Base-by-base conservation (phyloP, 2,888 invertebrate genomes). In the Drosophila niveifrons region DNA sequence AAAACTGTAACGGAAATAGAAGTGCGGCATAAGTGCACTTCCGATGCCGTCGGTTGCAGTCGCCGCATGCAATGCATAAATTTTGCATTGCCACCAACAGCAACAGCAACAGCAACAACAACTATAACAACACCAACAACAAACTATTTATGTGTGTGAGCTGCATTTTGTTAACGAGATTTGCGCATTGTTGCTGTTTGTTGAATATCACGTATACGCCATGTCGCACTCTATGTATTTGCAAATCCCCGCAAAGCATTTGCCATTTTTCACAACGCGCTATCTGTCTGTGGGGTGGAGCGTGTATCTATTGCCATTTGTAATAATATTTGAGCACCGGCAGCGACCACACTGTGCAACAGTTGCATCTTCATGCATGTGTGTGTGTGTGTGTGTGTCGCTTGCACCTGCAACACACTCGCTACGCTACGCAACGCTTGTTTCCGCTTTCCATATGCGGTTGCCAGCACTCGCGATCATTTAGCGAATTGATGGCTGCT, bases 11-110 rank as follows among this genome's bases (percentile, higher is more conserved):
- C 88, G 88, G 82, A 82, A 88, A 82, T 82, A 88, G 82, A 84
- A 84, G 88, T 82, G 88, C 74, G 78, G 88, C 85, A 81, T 81
- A 88, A 84, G 82, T 81, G 88, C 72, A 84, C 78, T 81, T 82
- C 88, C 88, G 88, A 68, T 78, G 58, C 56, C 58, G 58, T 52
- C 58, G 66, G 50, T 65, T 66, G 63, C 66, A 66, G 55, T 71
- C 50, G 53, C 65, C 68, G 59, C 77, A 76, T 63, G 66, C 66
- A 64, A 63, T 48, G 72, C 73, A 66, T 77, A 77, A 66, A 75
- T 75, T 64, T 59, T 43, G 34, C 43, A 53, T 23, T 23, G 6
- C 23, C 23, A 23, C 23, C 72, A 66, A 28, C 66, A 77, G n/a
- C 39, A 39, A 41, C 13, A 39, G 1, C 13, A 39, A 13, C 13